Evolutionary conservation across 1,140 invertebrate genomes (phyloP).

Genomic region (Caenorhabditis remanei): DNA sequence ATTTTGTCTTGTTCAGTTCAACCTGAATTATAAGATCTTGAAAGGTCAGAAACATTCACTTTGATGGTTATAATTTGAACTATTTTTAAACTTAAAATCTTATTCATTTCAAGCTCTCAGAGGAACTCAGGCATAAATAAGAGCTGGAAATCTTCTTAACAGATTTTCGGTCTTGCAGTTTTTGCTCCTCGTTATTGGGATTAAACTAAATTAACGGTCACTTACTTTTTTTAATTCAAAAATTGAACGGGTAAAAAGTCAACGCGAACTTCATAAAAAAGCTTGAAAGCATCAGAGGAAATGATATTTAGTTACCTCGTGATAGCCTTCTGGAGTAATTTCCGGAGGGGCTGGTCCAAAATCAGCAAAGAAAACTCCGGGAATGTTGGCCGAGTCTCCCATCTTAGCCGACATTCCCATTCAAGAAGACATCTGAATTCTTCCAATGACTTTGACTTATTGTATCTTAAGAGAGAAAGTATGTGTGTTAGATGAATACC

Average conservation of each 20-base stretch:
- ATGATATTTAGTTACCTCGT: slow-evolving; percentile 16
- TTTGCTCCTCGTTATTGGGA: no score
- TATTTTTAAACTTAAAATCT: no score
- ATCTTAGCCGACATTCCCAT: slow-evolving; percentile 46
- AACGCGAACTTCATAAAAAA: no score
- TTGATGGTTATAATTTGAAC: no score
- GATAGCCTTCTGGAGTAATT: slow-evolving; percentile 55
- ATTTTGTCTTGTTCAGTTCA: slow-evolving; percentile 95
- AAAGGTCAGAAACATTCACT: not conserved
- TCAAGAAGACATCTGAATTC: slow-evolving; percentile 24
- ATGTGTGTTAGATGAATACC: not conserved
- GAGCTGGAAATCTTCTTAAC: no score
- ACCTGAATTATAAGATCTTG: slow-evolving; percentile 76
- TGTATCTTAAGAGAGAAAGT: not conserved
- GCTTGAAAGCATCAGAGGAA: no score
- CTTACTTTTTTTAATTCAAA: no score
- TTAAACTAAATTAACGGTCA: no score
- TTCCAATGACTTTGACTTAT: not conserved
- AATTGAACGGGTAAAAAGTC: no score
- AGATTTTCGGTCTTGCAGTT: no score
- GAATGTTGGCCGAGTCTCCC: slow-evolving; percentile 36
- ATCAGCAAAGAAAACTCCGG: slow-evolving; percentile 58
- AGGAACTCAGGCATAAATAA: no score
- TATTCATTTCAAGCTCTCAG: not conserved
- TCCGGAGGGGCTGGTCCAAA: slow-evolving; percentile 57